Evolutionary conservation across 2,888 invertebrate species (phyloP).

Genomic region (Andrena flavipes): DNA sequence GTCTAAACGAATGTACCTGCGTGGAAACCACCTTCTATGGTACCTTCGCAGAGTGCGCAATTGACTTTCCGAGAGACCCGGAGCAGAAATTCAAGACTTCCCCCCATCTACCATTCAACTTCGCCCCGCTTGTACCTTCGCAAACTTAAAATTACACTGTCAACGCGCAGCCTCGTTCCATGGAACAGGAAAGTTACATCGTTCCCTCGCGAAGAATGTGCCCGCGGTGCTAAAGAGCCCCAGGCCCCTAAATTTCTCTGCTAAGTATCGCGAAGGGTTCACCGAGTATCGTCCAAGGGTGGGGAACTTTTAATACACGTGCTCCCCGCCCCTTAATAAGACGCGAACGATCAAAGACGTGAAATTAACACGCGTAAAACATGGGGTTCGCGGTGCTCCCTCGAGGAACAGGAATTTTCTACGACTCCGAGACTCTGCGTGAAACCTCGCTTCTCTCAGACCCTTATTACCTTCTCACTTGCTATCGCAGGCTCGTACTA

Average conservation of each 20-base stretch:
- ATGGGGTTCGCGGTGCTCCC: too few relatives aligned
- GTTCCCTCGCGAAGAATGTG: constrained; percentile 2
- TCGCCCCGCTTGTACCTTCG: neutral
- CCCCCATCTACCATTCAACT: neutral
- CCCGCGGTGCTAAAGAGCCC: constrained; percentile 8
- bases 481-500: constrained; percentile 10
- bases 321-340: constrained; percentile 21
- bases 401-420: constrained; percentile 15
- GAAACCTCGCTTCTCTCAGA: neutral
- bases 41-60: neutral
- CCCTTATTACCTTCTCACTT: neutral
- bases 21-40: neutral
- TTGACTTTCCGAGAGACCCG: neutral
- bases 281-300: neutral
- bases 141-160: constrained; percentile 12
- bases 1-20: too few relatives aligned
- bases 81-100: neutral
- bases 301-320: constrained; percentile 17
- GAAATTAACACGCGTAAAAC: constrained; percentile 34
- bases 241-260: constrained; percentile 11
- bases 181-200: neutral
- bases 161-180: neutral
- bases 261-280: neutral
- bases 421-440: neutral
- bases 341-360: constrained; percentile 33